Evolutionary conservation across 2,113 vertebrate genomes (phyloP), one percentile per base, ranked within the genome.

Genomic region (Toxotes chatareus): DNA sequence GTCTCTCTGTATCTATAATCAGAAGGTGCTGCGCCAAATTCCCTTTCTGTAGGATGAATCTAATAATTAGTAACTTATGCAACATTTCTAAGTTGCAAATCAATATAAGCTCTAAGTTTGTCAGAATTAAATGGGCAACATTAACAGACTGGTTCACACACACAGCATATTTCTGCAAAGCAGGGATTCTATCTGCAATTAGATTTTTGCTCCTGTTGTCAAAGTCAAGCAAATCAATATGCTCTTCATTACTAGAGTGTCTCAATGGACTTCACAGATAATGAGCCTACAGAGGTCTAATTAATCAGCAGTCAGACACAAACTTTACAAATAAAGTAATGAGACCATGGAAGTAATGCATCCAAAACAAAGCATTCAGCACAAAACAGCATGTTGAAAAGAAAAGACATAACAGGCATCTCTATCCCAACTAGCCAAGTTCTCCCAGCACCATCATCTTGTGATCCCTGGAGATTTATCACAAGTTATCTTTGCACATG

Each of bases 231-330:
- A 12, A 77, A 61, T 76, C 80, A 65, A 34, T 59, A 44, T 19
- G 34, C 8, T 78, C 51, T 60, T 66, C 9, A 64, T 70, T 57
- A 7, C 17, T 16, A 38, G 47, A 46, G 61, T 49, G 21, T 79
- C 31, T 44, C 71, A n/a, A 4, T 32, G 71, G 23, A 66, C 49
- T 42, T 44, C 7, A 27, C 73, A 55, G 40, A 84, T 80, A 67
- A 73, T 63, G 57, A 80, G 81, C 51, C 76, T 11, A 13, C 51
- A 53, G 80, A 80, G 62, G 83, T 56, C 32, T 23, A 55, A 82
- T 65, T 68, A 80, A 44, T 72, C 59, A 32, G 23, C 60, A 55
- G 21, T 32, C 56, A 65, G 38, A 71, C n/a, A 13, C 59, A 64
- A 34, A 64, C 65, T 65, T 67, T 61, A 46, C 44, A 17, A 76